These are phyloP conservation scores for Muscicapa striata DNA, from an alignment of 2,797 vertebrate species.

Conservation along the genomic window DNA sequence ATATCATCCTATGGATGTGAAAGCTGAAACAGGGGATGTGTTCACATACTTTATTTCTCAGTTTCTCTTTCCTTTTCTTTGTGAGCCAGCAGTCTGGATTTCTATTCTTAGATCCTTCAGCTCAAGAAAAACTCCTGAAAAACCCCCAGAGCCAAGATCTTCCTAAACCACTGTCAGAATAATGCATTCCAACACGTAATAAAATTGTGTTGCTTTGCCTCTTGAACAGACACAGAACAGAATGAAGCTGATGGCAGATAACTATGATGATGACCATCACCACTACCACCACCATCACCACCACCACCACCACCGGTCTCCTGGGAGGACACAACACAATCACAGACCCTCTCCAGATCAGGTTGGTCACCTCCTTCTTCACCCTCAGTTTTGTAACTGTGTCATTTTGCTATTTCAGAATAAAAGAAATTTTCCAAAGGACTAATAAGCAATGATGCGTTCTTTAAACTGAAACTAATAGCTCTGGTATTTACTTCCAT, in stretches of 20 bases:
- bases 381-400: slow-evolving; percentile 21
- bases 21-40: background rate
- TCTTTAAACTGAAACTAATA: slow-evolving; percentile 68
- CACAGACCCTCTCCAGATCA: slow-evolving; percentile 92
- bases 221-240: slow-evolving; percentile 89
- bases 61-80: background rate
- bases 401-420: slow-evolving; percentile 45
- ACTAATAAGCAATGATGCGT: slow-evolving; percentile 58
- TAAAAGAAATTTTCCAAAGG: slow-evolving; percentile 66
- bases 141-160: background rate
- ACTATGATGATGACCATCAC: slow-evolving; percentile 90
- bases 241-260: slow-evolving; percentile 95
- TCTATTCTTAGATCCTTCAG: background rate
- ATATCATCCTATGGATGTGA: background rate
- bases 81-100: background rate
- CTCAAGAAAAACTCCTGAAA: background rate
- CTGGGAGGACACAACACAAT: slow-evolving; percentile 86
- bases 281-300: slow-evolving; percentile 87
- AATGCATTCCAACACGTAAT: slow-evolving; percentile 13
- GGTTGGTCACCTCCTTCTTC: slow-evolving; percentile 78
- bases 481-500: slow-evolving; percentile 70
- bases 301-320: slow-evolving; percentile 86
- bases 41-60: background rate
- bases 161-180: background rate
- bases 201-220: slow-evolving; percentile 36